Base-by-base conservation (phyloP, 2,888 invertebrate genomes). In the Zhuqinia jingwanae region DNA sequence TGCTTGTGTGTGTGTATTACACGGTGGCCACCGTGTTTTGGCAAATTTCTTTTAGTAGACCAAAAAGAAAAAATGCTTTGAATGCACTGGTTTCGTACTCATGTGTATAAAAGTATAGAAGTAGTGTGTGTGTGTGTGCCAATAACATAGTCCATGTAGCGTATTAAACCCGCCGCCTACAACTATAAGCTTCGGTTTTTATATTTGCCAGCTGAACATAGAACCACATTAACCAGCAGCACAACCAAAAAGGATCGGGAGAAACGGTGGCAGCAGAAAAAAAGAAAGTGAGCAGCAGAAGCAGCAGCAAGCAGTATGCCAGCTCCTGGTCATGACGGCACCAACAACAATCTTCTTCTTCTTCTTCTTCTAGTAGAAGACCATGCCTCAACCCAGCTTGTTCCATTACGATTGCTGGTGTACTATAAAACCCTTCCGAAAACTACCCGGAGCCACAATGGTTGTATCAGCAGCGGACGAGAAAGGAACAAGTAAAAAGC, bases 391-490 rank as follows among this genome's bases (percentile, higher is more conserved):
- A 68, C 68, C 11, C 22, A 76, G 36, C 76, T 68, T 30, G 56
- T 68, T 77, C 76, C 77, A 56, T 83, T 76, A 53, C 27, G 76
- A 65, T 50, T 53, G 45, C 22, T 60, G 77, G 60, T 68, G 8
- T 82, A 65, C 50, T 75, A 75, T 63, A 82, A 82, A 82, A 63
- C 53, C 47, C 53, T 68, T 30, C 77, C 25, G 56, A 85, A 85
- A 78, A 85, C 85, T 78, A 78, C 70, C 78, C 85, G 73, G 85
- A 85, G 78, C 65, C 70, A 68, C 78, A 78, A 85, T 85, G 78
- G 30, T 60, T 50, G 77, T 85, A 78, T 78, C 85, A 78, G 78
- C 65, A 65, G 53, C 47, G 77, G 36, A 70, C 60, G 85, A 58
- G 78, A 78, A 60, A 77, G 78, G 84, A 47, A 85, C 63, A 50